These are phyloP conservation scores for Gastracanthus pulcherrimus DNA, from an alignment of 2,888 invertebrate species.

Conservation along the genomic window DNA sequence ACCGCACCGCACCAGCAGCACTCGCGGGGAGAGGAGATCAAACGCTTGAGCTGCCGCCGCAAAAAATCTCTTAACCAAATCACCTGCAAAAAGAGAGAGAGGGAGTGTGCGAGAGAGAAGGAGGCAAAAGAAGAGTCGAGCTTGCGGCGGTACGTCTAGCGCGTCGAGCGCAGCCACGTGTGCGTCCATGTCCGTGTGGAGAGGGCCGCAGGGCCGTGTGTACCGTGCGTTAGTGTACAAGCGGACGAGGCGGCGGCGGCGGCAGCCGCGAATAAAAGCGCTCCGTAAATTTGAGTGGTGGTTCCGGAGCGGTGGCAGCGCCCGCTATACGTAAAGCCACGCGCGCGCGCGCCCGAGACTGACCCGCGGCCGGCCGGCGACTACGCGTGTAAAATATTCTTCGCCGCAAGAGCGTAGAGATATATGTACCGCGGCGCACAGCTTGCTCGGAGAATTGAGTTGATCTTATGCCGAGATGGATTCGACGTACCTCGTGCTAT, in stretches of 20 bases:
- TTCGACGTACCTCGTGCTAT: no score
- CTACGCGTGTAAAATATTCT: background rate
- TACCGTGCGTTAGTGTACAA: background rate
- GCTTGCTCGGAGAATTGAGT: no score
- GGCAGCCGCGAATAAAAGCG: conserved; percentile 38
- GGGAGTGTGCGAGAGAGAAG: background rate
- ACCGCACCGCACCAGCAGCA: no score
- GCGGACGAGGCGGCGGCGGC: background rate
- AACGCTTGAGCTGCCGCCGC: conserved; percentile 28
- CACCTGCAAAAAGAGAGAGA: conserved; percentile 30
- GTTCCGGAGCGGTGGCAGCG: conserved; percentile 56
- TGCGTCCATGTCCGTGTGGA: background rate
- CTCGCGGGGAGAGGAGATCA: no score
- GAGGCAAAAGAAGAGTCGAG: background rate
- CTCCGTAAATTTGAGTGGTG: conserved; percentile 70
- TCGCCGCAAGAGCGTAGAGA: background rate
- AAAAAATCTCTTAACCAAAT: conserved; percentile 58
- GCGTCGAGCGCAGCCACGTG: no score
- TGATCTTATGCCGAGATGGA: no score
- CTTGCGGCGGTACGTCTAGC: no score
- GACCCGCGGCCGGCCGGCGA: background rate
- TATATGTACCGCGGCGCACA: background rate
- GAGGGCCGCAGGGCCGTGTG: no score
- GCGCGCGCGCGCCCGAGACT: no score
- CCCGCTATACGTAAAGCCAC: no score